Percentiles rank a stretch among this genome's conserved stretches.
These are phyloP conservation scores for Sciurus niger DNA, from an alignment of 2,113 vertebrate species.

Conservation along the genomic window DNA sequence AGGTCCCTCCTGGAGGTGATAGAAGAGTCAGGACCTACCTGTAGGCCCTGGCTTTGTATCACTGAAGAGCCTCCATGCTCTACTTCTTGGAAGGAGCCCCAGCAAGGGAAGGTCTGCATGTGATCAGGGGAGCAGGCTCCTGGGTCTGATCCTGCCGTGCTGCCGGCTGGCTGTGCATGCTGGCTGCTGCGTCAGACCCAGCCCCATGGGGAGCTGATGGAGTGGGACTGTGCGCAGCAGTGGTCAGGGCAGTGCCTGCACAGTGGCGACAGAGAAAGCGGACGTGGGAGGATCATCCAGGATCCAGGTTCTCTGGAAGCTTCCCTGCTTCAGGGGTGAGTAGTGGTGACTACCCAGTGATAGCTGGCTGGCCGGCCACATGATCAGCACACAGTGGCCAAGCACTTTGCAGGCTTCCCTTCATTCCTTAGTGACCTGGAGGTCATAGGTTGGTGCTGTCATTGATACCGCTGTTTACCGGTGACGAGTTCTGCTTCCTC, in stretches of 20 bases:
- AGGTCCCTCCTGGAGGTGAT: too few species aligned
- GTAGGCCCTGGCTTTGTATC: rapidly evolving
- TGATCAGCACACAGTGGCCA: rapidly evolving
- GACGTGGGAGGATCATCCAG: not conserved
- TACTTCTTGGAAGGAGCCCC: not conserved
- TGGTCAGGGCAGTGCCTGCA: not conserved
- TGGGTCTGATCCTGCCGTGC: not conserved
- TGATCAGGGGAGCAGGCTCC: not conserved
- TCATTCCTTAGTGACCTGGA: rapidly evolving
- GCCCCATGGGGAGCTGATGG: not conserved
- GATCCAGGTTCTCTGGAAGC: not conserved
- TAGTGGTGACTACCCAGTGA: not conserved
- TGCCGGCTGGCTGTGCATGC: not conserved
- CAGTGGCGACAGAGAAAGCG: rapidly evolving
- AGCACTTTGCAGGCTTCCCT: rapidly evolving
- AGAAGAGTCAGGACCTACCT: not conserved
- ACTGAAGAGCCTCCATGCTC: not conserved
- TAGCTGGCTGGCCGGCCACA: too few species aligned
- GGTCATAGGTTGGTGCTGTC: rapidly evolving
- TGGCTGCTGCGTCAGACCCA: not conserved
- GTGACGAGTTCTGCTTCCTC: too few species aligned
- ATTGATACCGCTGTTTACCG: too few species aligned
- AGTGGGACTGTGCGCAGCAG: rapidly evolving
- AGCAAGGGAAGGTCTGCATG: not conserved
- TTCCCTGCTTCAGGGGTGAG: not conserved